Evolutionary conservation across 92 coral and sea anemone species (phyloP), one percentile per base, ranked within the genome.

Genomic region (Epizoanthus illoricatus): DNA sequence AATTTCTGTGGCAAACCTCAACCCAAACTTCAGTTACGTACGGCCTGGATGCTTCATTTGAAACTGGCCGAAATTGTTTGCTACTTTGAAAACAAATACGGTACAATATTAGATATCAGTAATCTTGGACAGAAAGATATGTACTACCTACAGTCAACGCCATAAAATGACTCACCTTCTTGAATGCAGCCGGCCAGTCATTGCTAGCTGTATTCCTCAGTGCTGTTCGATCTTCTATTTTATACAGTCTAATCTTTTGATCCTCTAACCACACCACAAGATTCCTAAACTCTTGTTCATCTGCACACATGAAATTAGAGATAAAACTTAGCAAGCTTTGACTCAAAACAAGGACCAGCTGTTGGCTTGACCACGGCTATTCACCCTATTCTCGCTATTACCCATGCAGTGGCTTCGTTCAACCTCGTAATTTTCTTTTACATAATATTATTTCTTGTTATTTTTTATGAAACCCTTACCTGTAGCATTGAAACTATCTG

Each of bases 181-280:
- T 84, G 13, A 93, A 85, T 17, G 87, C 79, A 75, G 78, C 81
- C 0, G 92, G 73, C 99, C 99, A 97, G 56, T 87, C 88, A 15
- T 69, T 85, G 78, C 89, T 88, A 70, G 89, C 78, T 8, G 86
- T 84, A 66, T 90, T 88, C 67, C 99, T 86, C 42, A 97, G 80
- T 17, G 75, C 89, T 78, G 63, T 86, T 49, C 99, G 90, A 33
- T 97, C 98, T 41, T 90, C 97, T 81, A 97, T 97, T 78, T 85
- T 91, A 79, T 97, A 97, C 0, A 91, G 84, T 67, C 99, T 85
- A 19, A 97, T 91, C 69, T 88, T 93, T 33, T 90, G 95, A 82
- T 97, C 99, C 67, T 97, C 99, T 7, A 97, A 76, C 99, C 99
- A 97, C 17, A 91, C 98, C 39, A 93, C 93, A 56, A 97, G 88